These are phyloP conservation scores for Tetraodon nigroviridis DNA, from an alignment of 2,113 vertebrate species.

Conservation along the genomic window DNA sequence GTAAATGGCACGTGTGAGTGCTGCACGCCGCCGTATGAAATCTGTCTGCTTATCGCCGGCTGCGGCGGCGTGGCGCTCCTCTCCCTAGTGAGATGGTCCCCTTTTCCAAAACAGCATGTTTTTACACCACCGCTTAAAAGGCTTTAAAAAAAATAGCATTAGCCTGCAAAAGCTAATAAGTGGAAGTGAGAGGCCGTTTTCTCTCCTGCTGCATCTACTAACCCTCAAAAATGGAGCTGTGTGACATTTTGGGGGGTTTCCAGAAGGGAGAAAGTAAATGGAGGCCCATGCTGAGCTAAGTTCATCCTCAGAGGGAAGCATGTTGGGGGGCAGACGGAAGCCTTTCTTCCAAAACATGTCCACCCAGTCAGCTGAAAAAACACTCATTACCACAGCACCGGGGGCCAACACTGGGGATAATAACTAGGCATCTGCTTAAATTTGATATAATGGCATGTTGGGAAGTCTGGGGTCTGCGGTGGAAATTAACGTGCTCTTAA, in stretches of 20 bases:
- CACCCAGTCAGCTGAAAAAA: constrained; percentile 69
- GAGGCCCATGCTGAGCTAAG: constrained; percentile 11
- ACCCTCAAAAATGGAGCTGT: constrained; percentile 31
- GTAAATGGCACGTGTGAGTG: constrained; percentile 44
- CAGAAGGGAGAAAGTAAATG: constrained; percentile 36
- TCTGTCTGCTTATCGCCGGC: constrained; percentile 26
- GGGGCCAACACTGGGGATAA: constrained; percentile 62
- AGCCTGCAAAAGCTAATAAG: constrained; percentile 19
- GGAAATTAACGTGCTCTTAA: constrained; percentile 33
- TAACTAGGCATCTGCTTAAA: constrained; percentile 65
- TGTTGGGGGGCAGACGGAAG: constrained; percentile 24
- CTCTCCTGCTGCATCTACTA: constrained; percentile 14
- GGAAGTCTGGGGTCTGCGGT: constrained; percentile 35
- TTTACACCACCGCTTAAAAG: neutral
- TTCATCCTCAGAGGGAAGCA: constrained; percentile 25
- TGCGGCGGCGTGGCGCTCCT: neutral
- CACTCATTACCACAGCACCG: constrained; percentile 68
- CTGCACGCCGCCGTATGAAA: constrained; percentile 5
- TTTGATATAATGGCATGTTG: constrained; percentile 62
- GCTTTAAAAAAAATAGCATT: constrained; percentile 21
- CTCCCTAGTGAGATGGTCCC: constrained; percentile 2
- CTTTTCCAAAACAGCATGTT: constrained; percentile 24
- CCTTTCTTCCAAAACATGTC: constrained; percentile 70
- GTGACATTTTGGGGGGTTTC: constrained; percentile 34
- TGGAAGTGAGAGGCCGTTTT: constrained; percentile 11